Conservation (phyloP, 1,140 invertebrate species). For the Eupristina koningsbergeri region DNA sequence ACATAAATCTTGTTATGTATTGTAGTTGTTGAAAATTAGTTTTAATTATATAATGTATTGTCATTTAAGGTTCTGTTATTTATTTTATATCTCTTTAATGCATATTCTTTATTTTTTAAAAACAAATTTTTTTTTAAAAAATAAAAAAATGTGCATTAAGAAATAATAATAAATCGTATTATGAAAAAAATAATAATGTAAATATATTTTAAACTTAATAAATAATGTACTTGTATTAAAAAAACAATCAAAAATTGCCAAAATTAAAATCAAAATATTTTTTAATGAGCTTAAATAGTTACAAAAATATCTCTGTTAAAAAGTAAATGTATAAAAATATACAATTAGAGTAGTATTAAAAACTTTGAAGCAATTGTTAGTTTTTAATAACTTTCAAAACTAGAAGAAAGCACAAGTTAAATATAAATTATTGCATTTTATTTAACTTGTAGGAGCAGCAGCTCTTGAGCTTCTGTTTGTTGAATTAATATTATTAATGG, state of each 20-base stretch:
- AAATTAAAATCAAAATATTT: neutral
- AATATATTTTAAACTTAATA: too few relatives aligned
- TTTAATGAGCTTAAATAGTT: neutral
- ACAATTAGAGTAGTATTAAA: neutral
- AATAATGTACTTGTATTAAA: too few relatives aligned
- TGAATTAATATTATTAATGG: slow-evolving; percentile 28
- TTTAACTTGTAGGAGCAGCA: too few relatives aligned
- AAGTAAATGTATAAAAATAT: neutral
- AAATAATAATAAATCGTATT: too few relatives aligned
- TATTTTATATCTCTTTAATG: too few relatives aligned
- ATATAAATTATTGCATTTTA: slow-evolving; percentile 2
- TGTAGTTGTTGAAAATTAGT: too few relatives aligned
- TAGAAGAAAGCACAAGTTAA: neutral
- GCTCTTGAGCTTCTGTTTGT: slow-evolving; percentile 20
- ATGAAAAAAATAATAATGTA: too few relatives aligned
- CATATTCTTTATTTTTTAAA: too few relatives aligned
- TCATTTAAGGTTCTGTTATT: too few relatives aligned
- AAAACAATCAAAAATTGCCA: neutral
- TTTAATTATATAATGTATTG: too few relatives aligned
- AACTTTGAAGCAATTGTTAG: neutral
- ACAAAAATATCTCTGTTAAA: slow-evolving; percentile 34
- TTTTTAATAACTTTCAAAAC: neutral
- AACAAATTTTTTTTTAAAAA: too few relatives aligned
- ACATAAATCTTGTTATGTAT: neutral
- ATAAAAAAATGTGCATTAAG: too few relatives aligned